A percentile compares a stretch with the other conserved stretches of the same genome.
These are phyloP conservation scores for Drosophila emarginata DNA, from an alignment of 2,888 invertebrate species.

Conservation along the genomic window DNA sequence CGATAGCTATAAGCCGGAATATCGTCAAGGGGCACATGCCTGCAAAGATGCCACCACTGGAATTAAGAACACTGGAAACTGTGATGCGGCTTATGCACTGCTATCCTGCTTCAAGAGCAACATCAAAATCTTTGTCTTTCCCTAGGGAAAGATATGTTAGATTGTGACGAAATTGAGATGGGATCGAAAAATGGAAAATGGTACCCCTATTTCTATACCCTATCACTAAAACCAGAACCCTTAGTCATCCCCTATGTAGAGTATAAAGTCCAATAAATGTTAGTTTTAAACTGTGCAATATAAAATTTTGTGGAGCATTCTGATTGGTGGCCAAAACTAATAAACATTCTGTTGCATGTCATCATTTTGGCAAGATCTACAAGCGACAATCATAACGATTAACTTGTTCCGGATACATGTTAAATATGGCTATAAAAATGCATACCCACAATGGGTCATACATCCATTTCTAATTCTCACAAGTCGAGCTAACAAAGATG, in stretches of 20 bases:
- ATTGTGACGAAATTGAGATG: neutral
- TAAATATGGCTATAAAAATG: slow-evolving; percentile 31
- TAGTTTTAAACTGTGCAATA: slow-evolving; percentile 9
- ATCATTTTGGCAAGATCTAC: slow-evolving; percentile 36
- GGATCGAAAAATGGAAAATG: neutral
- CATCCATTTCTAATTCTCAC: slow-evolving; percentile 16
- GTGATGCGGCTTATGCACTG: slow-evolving; percentile 77
- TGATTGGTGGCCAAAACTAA: slow-evolving; percentile 14
- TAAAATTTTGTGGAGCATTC: slow-evolving; percentile 12
- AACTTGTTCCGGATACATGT: slow-evolving; percentile 31
- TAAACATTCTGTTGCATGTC: slow-evolving; percentile 23
- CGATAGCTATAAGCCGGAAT: slow-evolving; percentile 75
- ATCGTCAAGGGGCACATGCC: slow-evolving; percentile 63
- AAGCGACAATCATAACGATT: slow-evolving; percentile 13
- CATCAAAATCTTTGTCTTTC: slow-evolving; percentile 78
- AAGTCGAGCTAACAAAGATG: slow-evolving; percentile 11
- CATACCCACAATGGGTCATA: neutral
- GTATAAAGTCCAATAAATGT: slow-evolving; percentile 27
- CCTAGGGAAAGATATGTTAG: slow-evolving; percentile 46
- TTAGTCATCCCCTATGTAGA: neutral
- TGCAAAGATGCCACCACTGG: slow-evolving; percentile 78
- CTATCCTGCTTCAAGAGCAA: slow-evolving; percentile 70
- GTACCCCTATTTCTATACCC: neutral
- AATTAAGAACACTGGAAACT: slow-evolving; percentile 77
- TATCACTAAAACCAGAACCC: neutral